Evolutionary conservation across 2,113 vertebrate species (phyloP).

Genomic region (Benitochromis conjunctus): DNA sequence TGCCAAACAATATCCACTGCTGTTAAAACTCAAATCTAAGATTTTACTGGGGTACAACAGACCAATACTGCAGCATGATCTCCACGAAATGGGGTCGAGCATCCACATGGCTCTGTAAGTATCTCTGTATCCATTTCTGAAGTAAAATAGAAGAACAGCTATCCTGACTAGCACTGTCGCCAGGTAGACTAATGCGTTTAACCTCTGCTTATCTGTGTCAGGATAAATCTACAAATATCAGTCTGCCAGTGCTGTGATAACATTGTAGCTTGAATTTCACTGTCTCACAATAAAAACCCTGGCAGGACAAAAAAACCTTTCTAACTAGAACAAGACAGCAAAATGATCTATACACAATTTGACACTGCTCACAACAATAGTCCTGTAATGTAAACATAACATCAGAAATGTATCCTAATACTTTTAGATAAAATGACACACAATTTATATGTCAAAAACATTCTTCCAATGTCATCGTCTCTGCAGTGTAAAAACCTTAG

Average conservation of each 20-base stretch:
- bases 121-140: background rate
- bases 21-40: background rate
- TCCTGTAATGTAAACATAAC: background rate
- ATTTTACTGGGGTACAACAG: background rate
- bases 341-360: background rate
- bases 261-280: background rate
- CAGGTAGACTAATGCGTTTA: background rate
- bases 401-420: background rate
- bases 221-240: background rate
- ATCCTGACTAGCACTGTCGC: background rate
- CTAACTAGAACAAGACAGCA: background rate
- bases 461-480: background rate
- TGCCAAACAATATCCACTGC: background rate
- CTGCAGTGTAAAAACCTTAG: background rate
- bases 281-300: background rate
- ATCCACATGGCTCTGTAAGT: background rate
- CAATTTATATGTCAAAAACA: background rate
- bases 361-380: background rate
- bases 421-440: background rate
- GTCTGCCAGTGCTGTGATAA: background rate
- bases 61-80: background rate
- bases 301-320: rapidly evolving
- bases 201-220: background rate
- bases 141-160: background rate
- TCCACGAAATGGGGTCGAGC: rapidly evolving